Evolutionary conservation across 2,113 vertebrate species (phyloP).

Genomic region (Paradisaea rubra): DNA sequence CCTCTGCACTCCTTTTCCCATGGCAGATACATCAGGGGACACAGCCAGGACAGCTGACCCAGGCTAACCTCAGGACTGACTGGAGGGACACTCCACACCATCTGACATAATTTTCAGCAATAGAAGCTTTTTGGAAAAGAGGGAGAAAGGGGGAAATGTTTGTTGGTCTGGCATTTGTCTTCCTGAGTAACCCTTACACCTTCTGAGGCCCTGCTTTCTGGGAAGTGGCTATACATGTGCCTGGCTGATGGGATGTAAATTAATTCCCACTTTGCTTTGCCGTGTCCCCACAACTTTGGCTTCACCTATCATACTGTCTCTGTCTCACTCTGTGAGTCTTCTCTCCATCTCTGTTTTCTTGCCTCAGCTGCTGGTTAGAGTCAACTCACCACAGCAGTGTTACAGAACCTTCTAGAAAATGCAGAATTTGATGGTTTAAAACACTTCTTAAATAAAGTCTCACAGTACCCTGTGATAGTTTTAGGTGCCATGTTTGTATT

Average conservation of each 20-base stretch:
- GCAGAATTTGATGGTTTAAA: not conserved
- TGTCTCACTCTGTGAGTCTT: not conserved
- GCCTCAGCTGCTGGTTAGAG: not conserved
- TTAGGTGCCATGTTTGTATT: not conserved
- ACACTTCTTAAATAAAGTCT: not conserved
- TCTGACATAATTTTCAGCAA: not conserved
- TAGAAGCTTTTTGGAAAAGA: not conserved
- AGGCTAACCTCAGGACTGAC: not conserved
- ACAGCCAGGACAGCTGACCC: not conserved
- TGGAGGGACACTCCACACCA: rapidly evolving
- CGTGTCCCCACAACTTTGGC: not conserved
- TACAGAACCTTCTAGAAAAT: not conserved
- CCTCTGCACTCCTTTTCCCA: not conserved
- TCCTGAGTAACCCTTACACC: rapidly evolving
- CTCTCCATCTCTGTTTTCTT: not conserved
- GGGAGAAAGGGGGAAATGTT: not conserved
- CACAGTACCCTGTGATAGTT: not conserved
- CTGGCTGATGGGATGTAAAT: not conserved
- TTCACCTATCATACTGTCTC: not conserved
- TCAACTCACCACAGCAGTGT: not conserved
- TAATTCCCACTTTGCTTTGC: not conserved
- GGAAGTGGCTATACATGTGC: not conserved
- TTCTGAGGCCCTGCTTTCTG: not conserved
- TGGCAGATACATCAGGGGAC: not conserved
- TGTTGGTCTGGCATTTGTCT: not conserved